Percentiles rank a stretch among this genome's conserved stretches.
Evolutionary conservation across 1,140 invertebrate species (phyloP).

Genomic region (Brachystomella parvula): DNA sequence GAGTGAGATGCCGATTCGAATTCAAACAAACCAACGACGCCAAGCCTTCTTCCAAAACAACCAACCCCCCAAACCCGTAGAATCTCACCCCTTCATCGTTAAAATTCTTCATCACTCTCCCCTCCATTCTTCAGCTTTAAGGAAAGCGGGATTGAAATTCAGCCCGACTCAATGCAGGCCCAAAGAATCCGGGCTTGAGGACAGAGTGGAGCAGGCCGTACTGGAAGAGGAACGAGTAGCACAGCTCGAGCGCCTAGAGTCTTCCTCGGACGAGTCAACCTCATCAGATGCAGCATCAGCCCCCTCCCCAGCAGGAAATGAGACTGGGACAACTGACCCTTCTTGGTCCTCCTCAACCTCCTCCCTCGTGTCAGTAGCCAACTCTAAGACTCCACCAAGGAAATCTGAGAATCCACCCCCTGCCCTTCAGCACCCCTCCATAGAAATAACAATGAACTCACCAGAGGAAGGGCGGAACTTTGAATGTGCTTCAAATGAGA

Average conservation of each 20-base stretch:
- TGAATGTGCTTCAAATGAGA: constrained; percentile 24
- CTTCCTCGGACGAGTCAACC: constrained; percentile 30
- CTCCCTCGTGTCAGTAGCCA: constrained; percentile 2
- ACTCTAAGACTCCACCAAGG: not conserved
- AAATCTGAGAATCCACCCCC: not conserved
- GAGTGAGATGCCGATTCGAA: constrained; percentile 7
- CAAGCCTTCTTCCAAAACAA: constrained; percentile 28
- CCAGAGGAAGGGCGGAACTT: not conserved
- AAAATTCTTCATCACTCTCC: constrained; percentile 25
- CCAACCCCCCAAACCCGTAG: not conserved
- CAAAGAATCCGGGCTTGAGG: constrained; percentile 12
- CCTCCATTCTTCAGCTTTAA: constrained; percentile 5
- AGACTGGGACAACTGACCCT: constrained; percentile 36
- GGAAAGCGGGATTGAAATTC: constrained; percentile 13
- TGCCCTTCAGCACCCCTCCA: not conserved
- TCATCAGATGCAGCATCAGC: constrained; percentile 35
- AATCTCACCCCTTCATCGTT: constrained; percentile 22
- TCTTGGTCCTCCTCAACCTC: constrained; percentile 33
- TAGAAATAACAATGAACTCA: not conserved
- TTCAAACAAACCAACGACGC: constrained; percentile 14
- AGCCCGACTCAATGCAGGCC: not conserved
- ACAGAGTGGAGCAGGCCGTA: constrained; percentile 17
- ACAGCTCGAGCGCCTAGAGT: constrained; percentile 30
- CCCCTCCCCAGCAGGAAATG: constrained; percentile 30
- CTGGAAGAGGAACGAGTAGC: constrained; percentile 27